Conservation (phyloP, 2,797 vertebrate genomes). For the Prionace glauca region DNA sequence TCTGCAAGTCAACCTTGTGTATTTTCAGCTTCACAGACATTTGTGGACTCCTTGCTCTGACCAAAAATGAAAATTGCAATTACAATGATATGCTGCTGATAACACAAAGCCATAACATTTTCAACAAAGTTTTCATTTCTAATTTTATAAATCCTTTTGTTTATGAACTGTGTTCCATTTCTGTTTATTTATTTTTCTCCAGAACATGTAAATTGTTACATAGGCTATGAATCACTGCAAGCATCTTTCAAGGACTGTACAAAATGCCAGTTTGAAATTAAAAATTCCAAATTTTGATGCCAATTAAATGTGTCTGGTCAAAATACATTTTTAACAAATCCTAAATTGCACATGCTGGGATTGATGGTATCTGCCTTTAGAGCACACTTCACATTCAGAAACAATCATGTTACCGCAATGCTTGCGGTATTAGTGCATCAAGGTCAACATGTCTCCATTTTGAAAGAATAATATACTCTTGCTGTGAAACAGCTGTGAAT, state of each 20-base stretch:
- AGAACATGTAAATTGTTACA: neutral
- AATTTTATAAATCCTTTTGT: neutral
- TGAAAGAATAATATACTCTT: neutral
- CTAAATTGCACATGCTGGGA: neutral
- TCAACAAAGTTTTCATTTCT: neutral
- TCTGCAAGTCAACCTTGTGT: neutral
- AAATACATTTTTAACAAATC: neutral
- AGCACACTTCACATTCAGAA: neutral
- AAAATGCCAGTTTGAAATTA: neutral
- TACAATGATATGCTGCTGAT: neutral
- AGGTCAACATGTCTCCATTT: neutral
- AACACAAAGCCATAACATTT: neutral
- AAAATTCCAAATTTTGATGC: neutral
- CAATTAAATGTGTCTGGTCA: neutral
- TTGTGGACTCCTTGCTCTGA: neutral
- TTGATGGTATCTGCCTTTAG: neutral
- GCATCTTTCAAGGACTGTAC: neutral
- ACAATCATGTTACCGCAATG: neutral
- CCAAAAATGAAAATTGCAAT: conserved; percentile 2
- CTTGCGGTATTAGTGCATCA: neutral
- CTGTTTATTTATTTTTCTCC: neutral
- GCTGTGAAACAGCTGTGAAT: no score
- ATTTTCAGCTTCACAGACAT: neutral
- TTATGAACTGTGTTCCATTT: neutral
- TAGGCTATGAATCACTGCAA: neutral